Evolutionary conservation across 2,113 vertebrate genomes (phyloP).

Genomic region (Cairina moschata): DNA sequence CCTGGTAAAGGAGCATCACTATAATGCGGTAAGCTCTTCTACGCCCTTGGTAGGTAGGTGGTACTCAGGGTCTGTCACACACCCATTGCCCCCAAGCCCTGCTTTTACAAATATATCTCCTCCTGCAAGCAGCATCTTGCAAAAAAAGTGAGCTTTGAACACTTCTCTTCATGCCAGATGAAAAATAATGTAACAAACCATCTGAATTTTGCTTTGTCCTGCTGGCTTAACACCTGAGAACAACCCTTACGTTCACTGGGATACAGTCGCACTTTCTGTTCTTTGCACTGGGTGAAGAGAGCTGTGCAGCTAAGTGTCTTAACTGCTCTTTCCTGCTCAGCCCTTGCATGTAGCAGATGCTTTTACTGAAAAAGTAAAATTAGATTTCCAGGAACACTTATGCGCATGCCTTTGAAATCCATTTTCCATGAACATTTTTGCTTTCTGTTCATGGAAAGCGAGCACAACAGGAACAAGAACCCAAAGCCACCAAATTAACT

Average conservation of each 20-base stretch:
- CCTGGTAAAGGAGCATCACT: background rate
- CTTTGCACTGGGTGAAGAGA: background rate
- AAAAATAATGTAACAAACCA: background rate
- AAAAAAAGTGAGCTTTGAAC: background rate
- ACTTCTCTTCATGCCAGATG: background rate
- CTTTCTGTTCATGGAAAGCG: conserved; percentile 27
- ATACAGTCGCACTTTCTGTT: background rate
- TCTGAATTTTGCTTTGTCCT: background rate
- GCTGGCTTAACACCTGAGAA: background rate
- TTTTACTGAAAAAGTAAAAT: conserved; percentile 43
- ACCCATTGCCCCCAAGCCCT: background rate
- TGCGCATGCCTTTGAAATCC: background rate
- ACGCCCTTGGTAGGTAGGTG: background rate
- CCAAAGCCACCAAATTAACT: background rate
- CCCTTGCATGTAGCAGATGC: background rate
- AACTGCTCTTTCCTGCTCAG: background rate
- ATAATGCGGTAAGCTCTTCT: background rate
- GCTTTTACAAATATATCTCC: background rate
- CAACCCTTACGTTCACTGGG: background rate
- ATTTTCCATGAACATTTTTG: conserved; percentile 53
- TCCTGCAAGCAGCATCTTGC: background rate
- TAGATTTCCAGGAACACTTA: conserved; percentile 60
- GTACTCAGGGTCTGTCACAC: background rate
- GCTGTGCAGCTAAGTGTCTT: background rate
- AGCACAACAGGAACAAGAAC: background rate